Evolutionary conservation across 2,113 vertebrate genomes (phyloP).

Genomic region (Motacilla tschutschensis): DNA sequence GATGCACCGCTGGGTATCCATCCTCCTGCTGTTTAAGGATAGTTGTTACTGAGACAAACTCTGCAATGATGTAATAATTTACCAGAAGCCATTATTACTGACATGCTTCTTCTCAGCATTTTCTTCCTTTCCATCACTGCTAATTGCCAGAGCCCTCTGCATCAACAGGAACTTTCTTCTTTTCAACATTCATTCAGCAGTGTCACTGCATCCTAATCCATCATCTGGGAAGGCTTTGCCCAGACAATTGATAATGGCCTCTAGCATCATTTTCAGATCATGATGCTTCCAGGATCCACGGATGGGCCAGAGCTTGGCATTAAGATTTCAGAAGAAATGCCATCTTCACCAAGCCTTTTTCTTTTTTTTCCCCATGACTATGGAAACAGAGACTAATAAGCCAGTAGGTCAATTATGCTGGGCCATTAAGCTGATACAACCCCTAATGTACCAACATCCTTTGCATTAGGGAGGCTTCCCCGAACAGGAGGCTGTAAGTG

Average conservation of each 20-base stretch:
- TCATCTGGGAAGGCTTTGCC: conserved; percentile 39
- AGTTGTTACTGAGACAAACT: conserved; percentile 46
- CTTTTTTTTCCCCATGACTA: background rate
- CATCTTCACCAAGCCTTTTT: background rate
- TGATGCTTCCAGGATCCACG: background rate
- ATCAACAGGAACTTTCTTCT: conserved; percentile 50
- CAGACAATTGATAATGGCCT: conserved; percentile 51
- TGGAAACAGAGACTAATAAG: background rate
- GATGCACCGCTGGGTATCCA: conserved; percentile 24
- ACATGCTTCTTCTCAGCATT: conserved; percentile 36
- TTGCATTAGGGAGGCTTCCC: background rate
- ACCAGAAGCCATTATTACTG: conserved; percentile 59
- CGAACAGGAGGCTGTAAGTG: background rate
- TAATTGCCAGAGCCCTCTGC: conserved; percentile 49
- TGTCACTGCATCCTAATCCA: conserved; percentile 20
- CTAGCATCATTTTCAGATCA: background rate
- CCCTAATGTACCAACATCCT: background rate
- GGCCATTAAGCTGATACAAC: background rate
- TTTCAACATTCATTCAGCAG: conserved; percentile 48
- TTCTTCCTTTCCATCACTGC: conserved; percentile 49
- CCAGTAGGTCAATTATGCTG: background rate
- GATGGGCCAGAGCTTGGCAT: background rate
- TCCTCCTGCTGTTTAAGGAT: conserved; percentile 45
- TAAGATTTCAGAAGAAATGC: background rate
- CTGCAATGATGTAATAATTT: conserved; percentile 61